These are phyloP conservation scores for Archips crataeganus DNA, from an alignment of 2,888 invertebrate genomes.

Conservation along the genomic window DNA sequence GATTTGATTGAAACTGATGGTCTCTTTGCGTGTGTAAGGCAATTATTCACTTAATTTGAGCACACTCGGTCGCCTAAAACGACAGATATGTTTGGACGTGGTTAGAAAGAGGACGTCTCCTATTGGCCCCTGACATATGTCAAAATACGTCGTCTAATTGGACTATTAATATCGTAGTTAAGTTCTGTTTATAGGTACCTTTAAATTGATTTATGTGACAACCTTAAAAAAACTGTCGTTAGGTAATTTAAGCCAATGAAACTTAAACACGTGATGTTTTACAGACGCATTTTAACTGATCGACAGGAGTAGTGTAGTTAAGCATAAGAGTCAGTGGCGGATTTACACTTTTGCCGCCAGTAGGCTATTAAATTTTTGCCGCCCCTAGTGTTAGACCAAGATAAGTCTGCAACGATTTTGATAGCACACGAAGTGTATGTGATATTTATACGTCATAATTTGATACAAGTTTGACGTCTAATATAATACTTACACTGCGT, in stretches of 20 bases:
- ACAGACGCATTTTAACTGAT: no score
- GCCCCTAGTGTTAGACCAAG: no score
- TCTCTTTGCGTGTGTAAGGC: constrained; percentile 33
- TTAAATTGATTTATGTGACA: not conserved
- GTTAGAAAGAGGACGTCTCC: constrained; percentile 29
- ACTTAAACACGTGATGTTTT: not conserved
- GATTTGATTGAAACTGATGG: constrained; percentile 21
- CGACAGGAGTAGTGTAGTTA: no score
- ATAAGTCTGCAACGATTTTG: no score
- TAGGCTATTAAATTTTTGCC: no score
- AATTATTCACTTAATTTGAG: constrained; percentile 38
- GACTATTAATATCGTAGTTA: not conserved
- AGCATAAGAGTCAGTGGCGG: no score
- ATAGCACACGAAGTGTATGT: no score
- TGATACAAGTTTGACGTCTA: no score
- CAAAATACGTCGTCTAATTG: constrained; percentile 23
- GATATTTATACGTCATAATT: no score
- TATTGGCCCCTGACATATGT: constrained; percentile 34
- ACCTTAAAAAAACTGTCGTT: not conserved
- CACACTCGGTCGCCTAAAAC: constrained; percentile 27
- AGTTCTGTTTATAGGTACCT: not conserved
- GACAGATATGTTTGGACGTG: constrained; percentile 31
- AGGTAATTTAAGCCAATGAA: not conserved
- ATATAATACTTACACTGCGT: no score
- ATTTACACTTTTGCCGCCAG: no score